Conservation (phyloP, 2,797 vertebrate species). For the Tinamus major region DNA sequence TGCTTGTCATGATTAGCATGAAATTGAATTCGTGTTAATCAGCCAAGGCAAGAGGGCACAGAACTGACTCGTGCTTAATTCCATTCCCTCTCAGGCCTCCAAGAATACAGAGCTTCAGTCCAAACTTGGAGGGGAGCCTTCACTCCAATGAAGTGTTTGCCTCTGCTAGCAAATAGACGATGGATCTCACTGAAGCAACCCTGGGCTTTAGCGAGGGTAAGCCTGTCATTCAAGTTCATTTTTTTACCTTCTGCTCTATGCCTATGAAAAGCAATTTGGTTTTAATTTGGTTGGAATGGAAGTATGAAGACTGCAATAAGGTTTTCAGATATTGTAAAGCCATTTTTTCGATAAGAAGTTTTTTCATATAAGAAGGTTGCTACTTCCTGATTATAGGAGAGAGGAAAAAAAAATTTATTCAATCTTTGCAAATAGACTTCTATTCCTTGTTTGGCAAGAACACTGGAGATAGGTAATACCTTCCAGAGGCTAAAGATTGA, state of each 20-base stretch:
- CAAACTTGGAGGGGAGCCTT: not conserved
- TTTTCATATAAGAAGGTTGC: not conserved
- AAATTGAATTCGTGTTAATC: conserved; percentile 11
- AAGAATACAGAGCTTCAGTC: not conserved
- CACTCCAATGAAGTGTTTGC: not conserved
- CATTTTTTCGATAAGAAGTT: not conserved
- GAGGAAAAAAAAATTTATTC: not conserved
- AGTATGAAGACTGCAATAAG: not conserved
- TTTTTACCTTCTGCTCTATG: not conserved
- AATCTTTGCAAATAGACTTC: not conserved
- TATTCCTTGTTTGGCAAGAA: not conserved
- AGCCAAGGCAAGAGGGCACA: not conserved
- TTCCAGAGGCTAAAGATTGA: not conserved
- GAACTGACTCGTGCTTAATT: not conserved
- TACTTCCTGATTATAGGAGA: not conserved
- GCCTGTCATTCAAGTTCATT: not conserved
- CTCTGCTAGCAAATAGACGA: not conserved
- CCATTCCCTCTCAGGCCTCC: not conserved
- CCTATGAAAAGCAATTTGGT: not conserved
- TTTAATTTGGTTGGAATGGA: not conserved
- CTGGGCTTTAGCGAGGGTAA: not conserved
- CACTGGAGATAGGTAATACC: not conserved
- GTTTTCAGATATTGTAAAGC: not conserved
- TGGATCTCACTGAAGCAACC: not conserved
- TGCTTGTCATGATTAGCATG: not conserved